phyloP scores from a whole-genome alignment of 2,797 vertebrate genomes.

The Microctenopoma steveboyesi region DNA sequence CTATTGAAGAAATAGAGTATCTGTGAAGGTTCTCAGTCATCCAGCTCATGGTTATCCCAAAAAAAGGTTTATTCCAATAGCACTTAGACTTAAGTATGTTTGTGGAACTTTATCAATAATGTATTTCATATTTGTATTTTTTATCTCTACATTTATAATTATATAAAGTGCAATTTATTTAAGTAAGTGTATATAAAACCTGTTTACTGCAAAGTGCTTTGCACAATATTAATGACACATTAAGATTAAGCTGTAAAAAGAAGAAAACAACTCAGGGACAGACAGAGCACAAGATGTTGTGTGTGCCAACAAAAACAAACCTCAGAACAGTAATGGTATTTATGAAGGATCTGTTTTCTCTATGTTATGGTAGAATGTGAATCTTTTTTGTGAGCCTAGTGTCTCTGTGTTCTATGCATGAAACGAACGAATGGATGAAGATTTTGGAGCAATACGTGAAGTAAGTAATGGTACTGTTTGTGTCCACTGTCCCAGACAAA shows the following conservation, averaged over 20 bases:
- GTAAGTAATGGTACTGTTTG: not conserved
- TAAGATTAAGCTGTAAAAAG: not conserved
- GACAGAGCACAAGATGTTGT: not conserved
- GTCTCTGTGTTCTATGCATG: not conserved
- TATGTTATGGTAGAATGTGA: not conserved
- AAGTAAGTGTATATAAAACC: not conserved
- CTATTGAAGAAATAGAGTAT: too few relatives aligned
- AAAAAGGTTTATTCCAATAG: not conserved
- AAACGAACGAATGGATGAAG: constrained; percentile 1
- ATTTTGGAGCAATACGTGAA: not conserved
- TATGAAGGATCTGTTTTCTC: constrained; percentile 2
- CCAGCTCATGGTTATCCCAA: too few relatives aligned
- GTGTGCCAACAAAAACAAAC: not conserved
- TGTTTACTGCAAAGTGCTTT: not conserved
- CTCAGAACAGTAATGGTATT: not conserved
- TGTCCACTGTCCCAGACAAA: not conserved
- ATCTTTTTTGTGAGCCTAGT: not conserved
- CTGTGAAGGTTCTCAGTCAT: too few relatives aligned
- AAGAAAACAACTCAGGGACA: not conserved
- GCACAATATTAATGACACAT: not conserved
- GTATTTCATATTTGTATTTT: not conserved
- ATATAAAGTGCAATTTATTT: constrained; percentile 4
- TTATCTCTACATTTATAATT: constrained; percentile 1
- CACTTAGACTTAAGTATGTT: constrained; percentile 23
- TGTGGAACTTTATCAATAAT: not conserved